phyloP scores from a whole-genome alignment of 2,113 vertebrate species.

The Motacilla tschutschensis region DNA sequence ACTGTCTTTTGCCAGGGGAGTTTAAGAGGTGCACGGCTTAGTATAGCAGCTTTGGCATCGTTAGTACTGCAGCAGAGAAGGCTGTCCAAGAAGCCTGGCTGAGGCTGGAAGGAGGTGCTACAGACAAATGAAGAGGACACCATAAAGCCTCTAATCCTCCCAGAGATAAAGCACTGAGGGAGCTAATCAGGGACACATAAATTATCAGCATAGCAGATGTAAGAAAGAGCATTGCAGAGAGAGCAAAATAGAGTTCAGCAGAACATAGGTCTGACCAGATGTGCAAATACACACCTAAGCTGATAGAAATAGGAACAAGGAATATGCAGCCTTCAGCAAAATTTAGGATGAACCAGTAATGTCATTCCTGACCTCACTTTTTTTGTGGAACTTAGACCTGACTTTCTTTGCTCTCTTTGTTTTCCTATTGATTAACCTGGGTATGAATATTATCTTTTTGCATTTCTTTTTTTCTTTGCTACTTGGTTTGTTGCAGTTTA shows the following conservation, averaged over 20 bases:
- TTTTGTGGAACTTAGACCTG: neutral
- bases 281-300: neutral
- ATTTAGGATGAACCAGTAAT: neutral
- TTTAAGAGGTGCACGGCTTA: neutral
- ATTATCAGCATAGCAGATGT: neutral
- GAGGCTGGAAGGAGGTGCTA: neutral
- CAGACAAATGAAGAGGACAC: neutral
- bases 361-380: neutral
- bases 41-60: neutral
- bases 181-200: neutral
- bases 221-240: neutral
- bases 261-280: neutral
- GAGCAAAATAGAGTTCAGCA: neutral
- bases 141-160: neutral
- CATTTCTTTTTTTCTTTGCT: neutral
- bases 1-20: constrained; percentile 9
- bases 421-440: neutral
- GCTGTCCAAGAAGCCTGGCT: neutral
- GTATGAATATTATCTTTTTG: neutral
- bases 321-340: neutral
- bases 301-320: neutral
- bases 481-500: neutral
- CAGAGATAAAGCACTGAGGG: neutral
- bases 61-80: neutral
- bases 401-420: neutral